phyloP scores from a whole-genome alignment of 64 coral and sea anemone species.

The Actinia equina region DNA sequence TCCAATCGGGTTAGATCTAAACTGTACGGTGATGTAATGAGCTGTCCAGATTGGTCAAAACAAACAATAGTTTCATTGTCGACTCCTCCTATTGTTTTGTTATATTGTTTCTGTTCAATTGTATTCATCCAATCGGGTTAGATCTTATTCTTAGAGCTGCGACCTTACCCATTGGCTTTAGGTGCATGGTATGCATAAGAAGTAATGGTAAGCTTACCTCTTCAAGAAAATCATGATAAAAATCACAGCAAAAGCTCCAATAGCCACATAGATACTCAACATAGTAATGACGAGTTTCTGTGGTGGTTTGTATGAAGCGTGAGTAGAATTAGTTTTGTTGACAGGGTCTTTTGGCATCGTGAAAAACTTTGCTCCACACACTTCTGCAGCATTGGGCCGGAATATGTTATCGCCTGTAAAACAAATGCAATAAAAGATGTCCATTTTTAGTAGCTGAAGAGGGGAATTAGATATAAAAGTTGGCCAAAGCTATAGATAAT shows the following conservation, averaged over 20 bases:
- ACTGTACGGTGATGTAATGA: no score
- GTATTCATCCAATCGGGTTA: no score
- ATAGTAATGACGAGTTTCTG: slow-evolving; percentile 26
- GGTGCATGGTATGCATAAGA: background rate
- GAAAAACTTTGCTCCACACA: slow-evolving; percentile 48
- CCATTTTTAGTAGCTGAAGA: no score
- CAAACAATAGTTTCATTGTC: no score
- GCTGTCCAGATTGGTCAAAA: no score
- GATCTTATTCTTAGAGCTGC: background rate
- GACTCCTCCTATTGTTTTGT: no score
- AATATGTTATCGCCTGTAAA: background rate
- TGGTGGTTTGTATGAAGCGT: background rate
- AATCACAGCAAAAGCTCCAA: slow-evolving; percentile 48
- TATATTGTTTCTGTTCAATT: no score
- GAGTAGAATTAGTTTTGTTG: slow-evolving; percentile 13
- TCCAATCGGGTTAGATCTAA: no score
- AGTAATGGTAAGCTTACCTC: background rate
- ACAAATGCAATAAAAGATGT: background rate
- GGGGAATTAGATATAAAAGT: no score
- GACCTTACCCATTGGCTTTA: background rate
- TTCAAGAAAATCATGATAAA: slow-evolving; percentile 41
- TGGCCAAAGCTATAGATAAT: no score
- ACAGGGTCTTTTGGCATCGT: slow-evolving; percentile 3
- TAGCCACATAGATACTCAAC: slow-evolving; percentile 59
- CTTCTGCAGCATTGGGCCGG: slow-evolving; percentile 36